A percentile compares a stretch with the other conserved stretches of the same genome.
phyloP scores from a whole-genome alignment of 2,888 invertebrate genomes.

The Lycia hirtaria region DNA sequence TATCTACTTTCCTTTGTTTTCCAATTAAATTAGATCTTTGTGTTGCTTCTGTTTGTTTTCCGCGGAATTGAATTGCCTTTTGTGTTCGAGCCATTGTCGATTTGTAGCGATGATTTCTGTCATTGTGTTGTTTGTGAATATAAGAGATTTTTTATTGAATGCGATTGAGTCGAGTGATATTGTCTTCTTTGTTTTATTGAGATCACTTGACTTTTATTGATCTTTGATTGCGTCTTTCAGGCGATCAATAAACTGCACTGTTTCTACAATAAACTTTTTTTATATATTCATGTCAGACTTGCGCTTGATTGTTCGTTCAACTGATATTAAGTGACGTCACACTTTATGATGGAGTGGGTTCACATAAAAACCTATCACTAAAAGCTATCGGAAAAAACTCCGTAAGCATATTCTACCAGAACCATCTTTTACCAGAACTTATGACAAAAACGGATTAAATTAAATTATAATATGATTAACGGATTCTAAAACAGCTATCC shows the following conservation, averaged over 20 bases:
- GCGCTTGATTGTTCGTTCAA: too few species aligned
- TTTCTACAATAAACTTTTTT: too few species aligned
- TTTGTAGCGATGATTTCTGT: conserved; percentile 19
- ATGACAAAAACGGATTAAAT: too few species aligned
- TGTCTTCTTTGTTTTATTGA: neutral
- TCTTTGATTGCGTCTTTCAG: neutral
- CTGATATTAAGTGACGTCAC: too few species aligned
- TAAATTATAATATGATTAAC: too few species aligned
- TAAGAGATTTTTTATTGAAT: conserved; percentile 3
- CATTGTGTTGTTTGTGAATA: conserved; percentile 6
- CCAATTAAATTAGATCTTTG: conserved; percentile 24
- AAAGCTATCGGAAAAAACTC: too few species aligned
- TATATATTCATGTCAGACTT: too few species aligned
- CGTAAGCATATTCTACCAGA: too few species aligned
- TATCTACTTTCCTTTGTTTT: conserved; percentile 21
- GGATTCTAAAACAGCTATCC: too few species aligned
- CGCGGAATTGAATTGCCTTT: conserved; percentile 7
- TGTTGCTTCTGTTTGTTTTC: conserved; percentile 13
- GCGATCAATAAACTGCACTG: neutral
- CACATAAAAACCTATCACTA: too few species aligned
- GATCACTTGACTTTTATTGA: neutral
- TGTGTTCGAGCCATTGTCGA: conserved; percentile 11
- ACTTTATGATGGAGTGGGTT: too few species aligned
- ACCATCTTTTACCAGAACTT: too few species aligned
- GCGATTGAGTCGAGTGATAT: conserved; percentile 6